These are phyloP conservation scores for Sitta carolinensis DNA, from an alignment of 2,797 vertebrate genomes.

Conservation along the genomic window DNA sequence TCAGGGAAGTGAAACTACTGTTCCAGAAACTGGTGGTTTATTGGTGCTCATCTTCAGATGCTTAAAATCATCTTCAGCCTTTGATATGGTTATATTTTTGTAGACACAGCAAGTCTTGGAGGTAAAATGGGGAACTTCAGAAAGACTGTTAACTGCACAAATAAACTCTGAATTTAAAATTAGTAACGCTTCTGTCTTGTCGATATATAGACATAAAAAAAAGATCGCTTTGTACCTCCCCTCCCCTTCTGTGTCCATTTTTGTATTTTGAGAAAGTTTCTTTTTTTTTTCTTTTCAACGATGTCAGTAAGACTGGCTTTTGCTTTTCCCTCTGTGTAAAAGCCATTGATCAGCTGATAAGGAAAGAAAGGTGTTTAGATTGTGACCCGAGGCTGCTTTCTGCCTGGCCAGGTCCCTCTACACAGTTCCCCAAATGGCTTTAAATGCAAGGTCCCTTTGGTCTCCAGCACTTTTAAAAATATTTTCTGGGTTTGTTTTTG, in stretches of 20 bases:
- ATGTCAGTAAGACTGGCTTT: neutral
- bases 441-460: neutral
- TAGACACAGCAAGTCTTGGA: neutral
- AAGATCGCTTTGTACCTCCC: neutral
- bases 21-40: neutral
- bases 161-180: constrained; percentile 34
- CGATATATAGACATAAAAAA: neutral
- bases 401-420: neutral
- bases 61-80: neutral
- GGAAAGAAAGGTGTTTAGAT: neutral
- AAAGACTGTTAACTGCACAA: neutral
- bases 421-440: neutral
- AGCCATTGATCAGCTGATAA: neutral
- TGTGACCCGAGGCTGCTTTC: neutral
- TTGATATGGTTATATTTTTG: neutral
- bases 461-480: neutral
- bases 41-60: neutral
- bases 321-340: neutral
- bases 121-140: constrained; percentile 13
- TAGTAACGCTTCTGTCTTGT: neutral
- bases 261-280: neutral
- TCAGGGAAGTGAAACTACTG: neutral
- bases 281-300: neutral
- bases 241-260: neutral
- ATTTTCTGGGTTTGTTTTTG: neutral